These are phyloP conservation scores for Tamandua tetradactyla DNA, from an alignment of 2,797 vertebrate species.

Conservation along the genomic window DNA sequence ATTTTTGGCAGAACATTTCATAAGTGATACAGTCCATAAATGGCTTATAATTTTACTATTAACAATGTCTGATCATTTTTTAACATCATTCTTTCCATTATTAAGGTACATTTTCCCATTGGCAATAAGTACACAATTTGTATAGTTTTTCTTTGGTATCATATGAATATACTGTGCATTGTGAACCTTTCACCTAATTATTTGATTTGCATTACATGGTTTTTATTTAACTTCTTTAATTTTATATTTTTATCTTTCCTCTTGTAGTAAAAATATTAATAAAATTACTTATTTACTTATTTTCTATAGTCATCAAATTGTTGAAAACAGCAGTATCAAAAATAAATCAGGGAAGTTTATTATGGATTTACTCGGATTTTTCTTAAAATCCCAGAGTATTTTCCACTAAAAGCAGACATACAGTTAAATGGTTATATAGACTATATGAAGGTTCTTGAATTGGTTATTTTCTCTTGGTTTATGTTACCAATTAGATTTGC, in stretches of 20 bases:
- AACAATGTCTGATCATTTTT: too few relatives aligned
- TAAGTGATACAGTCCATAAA: not conserved
- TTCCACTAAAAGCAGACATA: not conserved
- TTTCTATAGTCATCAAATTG: not conserved
- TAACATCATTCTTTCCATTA: not conserved
- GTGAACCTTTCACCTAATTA: not conserved
- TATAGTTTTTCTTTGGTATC: not conserved
- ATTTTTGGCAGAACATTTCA: not conserved
- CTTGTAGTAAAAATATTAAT: not conserved
- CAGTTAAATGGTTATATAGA: not conserved
- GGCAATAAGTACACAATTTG: not conserved
- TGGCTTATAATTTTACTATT: not conserved
- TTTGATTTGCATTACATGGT: not conserved
- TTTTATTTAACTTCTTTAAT: not conserved
- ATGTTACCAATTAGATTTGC: not conserved
- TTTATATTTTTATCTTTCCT: not conserved
- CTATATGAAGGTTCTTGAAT: not conserved
- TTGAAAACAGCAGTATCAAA: not conserved
- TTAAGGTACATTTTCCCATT: not conserved
- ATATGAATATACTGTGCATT: not conserved
- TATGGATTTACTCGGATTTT: not conserved
- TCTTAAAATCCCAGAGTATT: not conserved
- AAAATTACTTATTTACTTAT: not conserved
- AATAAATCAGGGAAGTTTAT: not conserved
- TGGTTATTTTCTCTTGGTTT: not conserved